Evolutionary conservation across 2,888 invertebrate species (phyloP).

Genomic region (Standfussiana lucernea): DNA sequence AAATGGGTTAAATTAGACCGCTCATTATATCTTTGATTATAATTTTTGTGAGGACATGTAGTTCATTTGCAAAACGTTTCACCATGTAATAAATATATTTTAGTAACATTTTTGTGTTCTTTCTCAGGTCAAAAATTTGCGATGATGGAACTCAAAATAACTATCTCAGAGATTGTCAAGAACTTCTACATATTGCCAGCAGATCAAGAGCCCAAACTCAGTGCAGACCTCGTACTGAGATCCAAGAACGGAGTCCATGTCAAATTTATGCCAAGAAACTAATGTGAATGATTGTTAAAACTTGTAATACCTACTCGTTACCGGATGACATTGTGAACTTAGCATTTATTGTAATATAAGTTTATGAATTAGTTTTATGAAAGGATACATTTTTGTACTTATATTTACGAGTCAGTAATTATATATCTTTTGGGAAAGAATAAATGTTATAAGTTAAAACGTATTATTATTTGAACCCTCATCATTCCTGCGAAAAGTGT

Average conservation of each 20-base stretch:
- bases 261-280: constrained; percentile 72
- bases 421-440: constrained; percentile 27
- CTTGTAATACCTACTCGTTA: background rate
- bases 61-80: background rate
- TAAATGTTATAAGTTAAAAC: constrained; percentile 31
- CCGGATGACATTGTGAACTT: constrained; percentile 17
- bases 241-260: constrained; percentile 78
- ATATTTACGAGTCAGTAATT: constrained; percentile 9
- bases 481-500: background rate
- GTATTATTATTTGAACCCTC: background rate
- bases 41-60: background rate
- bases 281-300: constrained; percentile 19
- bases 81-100: background rate
- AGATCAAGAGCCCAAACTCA: constrained; percentile 79
- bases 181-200: constrained; percentile 80
- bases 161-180: constrained; percentile 87
- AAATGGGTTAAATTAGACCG: background rate
- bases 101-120: background rate
- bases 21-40: background rate
- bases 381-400: constrained; percentile 20
- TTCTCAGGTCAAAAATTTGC: constrained; percentile 81
- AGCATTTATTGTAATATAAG: background rate
- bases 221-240: constrained; percentile 82
- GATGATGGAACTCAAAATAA: constrained; percentile 89
- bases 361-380: background rate